These are phyloP conservation scores for Cololabis saira DNA, from an alignment of 2,113 vertebrate species.

Conservation along the genomic window DNA sequence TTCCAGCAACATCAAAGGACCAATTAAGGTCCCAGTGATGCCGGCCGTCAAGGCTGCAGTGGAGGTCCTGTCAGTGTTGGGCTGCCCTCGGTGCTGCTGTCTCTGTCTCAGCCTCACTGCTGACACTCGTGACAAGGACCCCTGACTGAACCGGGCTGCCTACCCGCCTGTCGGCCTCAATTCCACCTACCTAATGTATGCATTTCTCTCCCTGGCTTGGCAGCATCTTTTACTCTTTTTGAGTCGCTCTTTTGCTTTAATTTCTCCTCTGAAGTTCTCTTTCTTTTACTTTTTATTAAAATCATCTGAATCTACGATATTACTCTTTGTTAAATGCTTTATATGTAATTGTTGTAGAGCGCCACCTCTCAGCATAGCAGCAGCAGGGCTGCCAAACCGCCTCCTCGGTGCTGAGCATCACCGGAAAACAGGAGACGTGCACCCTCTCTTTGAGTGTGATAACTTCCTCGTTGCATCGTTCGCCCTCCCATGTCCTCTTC, in stretches of 20 bases:
- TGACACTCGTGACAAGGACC: conserved; percentile 75
- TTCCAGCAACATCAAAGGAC: conserved; percentile 94
- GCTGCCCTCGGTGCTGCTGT: conserved; percentile 73
- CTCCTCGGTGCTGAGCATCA: conserved; percentile 76
- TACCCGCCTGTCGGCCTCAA: conserved; percentile 73
- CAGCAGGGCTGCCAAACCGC: conserved; percentile 82
- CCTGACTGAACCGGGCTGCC: conserved; percentile 67
- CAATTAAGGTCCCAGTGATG: conserved; percentile 95
- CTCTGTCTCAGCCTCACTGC: conserved; percentile 65
- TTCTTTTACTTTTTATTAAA: conserved; percentile 44
- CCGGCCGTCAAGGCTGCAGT: conserved; percentile 85
- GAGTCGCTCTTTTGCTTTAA: conserved; percentile 4
- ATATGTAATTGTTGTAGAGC: conserved; percentile 88
- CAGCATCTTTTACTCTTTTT: conserved; percentile 18
- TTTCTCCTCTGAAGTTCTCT: conserved; percentile 33
- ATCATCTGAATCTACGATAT: conserved; percentile 58
- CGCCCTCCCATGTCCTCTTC: conserved; percentile 82
- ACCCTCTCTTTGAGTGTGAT: conserved; percentile 64
- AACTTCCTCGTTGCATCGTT: conserved; percentile 85
- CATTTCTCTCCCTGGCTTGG: conserved; percentile 63
- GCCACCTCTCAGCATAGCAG: conserved; percentile 83
- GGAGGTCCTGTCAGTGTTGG: conserved; percentile 74
- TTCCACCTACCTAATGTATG: conserved; percentile 68
- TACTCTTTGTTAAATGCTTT: conserved; percentile 86
- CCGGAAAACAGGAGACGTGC: conserved; percentile 57